Percentiles rank a stretch among this genome's conserved stretches.
Evolutionary conservation across 2,113 vertebrate genomes (phyloP).

Genomic region (Pleuronectes platessa): DNA sequence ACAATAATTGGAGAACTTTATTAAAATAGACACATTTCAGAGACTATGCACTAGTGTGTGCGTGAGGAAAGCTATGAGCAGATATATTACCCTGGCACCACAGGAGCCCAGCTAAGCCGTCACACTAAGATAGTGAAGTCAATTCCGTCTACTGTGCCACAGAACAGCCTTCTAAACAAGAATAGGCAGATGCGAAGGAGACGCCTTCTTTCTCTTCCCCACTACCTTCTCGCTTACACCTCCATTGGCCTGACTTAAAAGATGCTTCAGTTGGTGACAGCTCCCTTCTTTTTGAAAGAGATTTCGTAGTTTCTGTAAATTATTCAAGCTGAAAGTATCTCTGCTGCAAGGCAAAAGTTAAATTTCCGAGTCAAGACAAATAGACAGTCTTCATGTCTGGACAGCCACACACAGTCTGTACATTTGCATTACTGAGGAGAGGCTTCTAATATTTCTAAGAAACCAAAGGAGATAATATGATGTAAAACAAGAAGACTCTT

Average conservation of each 20-base stretch:
- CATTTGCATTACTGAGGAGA: background rate
- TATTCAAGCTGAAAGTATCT: too few species aligned
- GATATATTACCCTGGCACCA: background rate
- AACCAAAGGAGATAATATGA: background rate
- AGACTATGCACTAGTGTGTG: background rate
- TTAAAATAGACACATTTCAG: background rate
- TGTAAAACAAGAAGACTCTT: background rate
- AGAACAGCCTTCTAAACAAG: background rate
- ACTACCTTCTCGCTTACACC: background rate
- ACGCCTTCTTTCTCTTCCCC: background rate
- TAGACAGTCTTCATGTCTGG: background rate
- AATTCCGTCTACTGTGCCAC: background rate
- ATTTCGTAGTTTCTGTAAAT: too few species aligned
- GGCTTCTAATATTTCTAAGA: background rate
- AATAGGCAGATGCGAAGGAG: background rate
- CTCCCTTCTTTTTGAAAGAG: too few species aligned
- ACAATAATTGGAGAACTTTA: background rate
- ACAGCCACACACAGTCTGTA: background rate
- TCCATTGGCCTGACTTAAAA: background rate
- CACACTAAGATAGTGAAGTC: background rate
- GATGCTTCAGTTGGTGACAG: background rate
- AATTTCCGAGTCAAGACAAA: background rate
- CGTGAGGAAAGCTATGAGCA: background rate
- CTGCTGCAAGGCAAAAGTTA: too few species aligned
- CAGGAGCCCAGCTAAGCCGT: background rate